phyloP scores from a whole-genome alignment of 2,797 vertebrate genomes.

The Sphaeramia orbicularis region DNA sequence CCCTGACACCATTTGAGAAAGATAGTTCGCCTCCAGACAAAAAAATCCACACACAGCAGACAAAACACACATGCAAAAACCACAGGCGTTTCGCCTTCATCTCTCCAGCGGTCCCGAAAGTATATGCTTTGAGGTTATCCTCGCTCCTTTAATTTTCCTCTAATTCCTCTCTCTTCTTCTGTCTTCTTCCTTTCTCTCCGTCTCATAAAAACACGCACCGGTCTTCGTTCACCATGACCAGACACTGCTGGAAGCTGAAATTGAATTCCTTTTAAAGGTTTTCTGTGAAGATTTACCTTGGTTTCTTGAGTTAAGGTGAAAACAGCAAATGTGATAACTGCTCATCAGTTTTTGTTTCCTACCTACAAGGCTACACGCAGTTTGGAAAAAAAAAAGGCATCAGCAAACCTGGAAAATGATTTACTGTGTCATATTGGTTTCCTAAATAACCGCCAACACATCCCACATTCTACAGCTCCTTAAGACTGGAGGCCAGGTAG shows the following conservation, averaged over 20 bases:
- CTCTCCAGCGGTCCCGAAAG: slow-evolving; percentile 30
- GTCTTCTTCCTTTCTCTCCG: slow-evolving; percentile 7
- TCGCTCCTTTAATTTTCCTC: slow-evolving; percentile 35
- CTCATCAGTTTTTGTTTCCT: background rate
- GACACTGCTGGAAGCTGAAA: slow-evolving; percentile 1
- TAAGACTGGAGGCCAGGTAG: slow-evolving; percentile 11
- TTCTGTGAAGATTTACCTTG: background rate
- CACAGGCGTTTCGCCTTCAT: slow-evolving; percentile 23
- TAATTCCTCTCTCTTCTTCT: slow-evolving; percentile 16
- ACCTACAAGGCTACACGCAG: slow-evolving; percentile 4
- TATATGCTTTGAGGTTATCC: slow-evolving; percentile 29
- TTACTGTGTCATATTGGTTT: slow-evolving; percentile 3
- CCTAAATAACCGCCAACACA: slow-evolving; percentile 10
- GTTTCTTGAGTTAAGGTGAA: background rate
- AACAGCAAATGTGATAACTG: background rate
- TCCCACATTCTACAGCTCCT: background rate
- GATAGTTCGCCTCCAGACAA: slow-evolving; percentile 8
- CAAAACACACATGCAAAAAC: background rate
- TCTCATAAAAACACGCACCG: background rate
- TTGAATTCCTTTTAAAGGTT: background rate
- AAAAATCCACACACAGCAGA: background rate
- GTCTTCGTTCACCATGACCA: background rate
- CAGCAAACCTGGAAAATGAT: slow-evolving; percentile 13
- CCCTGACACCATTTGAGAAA: slow-evolving; percentile 17
- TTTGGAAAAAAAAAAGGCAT: background rate